phyloP scores from a whole-genome alignment of 1,140 invertebrate species.

The Pseudomyrmex concolor region DNA sequence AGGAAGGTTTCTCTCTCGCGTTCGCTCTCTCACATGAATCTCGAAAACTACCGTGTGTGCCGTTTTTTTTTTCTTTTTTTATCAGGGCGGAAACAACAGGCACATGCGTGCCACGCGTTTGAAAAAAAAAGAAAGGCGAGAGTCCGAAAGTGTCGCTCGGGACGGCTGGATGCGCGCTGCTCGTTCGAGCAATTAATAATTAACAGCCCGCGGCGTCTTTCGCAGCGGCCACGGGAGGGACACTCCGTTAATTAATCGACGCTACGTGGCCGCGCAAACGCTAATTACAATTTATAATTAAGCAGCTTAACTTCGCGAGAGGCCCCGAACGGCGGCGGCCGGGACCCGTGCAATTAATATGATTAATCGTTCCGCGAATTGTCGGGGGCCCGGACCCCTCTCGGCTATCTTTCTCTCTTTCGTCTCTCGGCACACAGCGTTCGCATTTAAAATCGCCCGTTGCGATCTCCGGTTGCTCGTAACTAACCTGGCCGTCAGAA shows the following conservation, averaged over 20 bases:
- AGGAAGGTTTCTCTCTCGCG: no score
- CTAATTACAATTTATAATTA: constrained; percentile 85
- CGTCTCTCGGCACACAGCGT: constrained; percentile 28
- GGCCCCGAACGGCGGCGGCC: constrained; percentile 62
- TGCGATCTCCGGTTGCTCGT: constrained; percentile 47
- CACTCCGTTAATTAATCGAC: constrained; percentile 82
- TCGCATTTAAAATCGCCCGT: constrained; percentile 69
- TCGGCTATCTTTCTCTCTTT: constrained; percentile 23
- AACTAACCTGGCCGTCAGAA: not conserved
- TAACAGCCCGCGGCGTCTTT: constrained; percentile 70
- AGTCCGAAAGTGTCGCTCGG: constrained; percentile 73
- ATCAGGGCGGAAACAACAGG: not conserved
- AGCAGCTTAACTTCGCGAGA: constrained; percentile 77
- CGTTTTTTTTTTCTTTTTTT: no score
- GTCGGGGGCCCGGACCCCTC: constrained; percentile 60
- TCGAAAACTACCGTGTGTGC: not conserved
- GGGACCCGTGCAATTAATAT: constrained; percentile 79
- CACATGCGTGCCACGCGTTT: not conserved
- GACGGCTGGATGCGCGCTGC: constrained; percentile 76
- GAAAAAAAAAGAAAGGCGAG: constrained; percentile 42
- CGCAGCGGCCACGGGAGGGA: constrained; percentile 62
- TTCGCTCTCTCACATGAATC: no score
- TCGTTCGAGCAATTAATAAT: constrained; percentile 76
- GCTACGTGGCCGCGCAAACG: constrained; percentile 75
- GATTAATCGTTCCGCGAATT: constrained; percentile 83